These are phyloP conservation scores for Escarpia spicata DNA, from an alignment of 2,888 invertebrate species.

Conservation along the genomic window DNA sequence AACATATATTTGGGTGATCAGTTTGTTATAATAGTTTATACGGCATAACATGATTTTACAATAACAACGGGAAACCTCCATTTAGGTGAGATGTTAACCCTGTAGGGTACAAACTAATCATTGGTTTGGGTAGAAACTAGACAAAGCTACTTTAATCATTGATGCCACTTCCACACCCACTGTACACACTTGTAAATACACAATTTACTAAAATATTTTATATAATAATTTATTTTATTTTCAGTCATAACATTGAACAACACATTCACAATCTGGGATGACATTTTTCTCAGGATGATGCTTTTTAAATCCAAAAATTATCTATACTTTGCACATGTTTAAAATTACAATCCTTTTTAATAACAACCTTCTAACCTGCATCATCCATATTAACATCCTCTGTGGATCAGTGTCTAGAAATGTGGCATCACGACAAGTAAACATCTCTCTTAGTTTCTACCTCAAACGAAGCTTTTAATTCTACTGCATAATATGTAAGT, in stretches of 20 bases:
- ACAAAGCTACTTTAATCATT: neutral
- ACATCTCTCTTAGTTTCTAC: neutral
- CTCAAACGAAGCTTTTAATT: neutral
- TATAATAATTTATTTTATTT: too few species aligned
- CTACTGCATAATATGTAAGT: neutral
- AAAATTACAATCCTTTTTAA: too few species aligned
- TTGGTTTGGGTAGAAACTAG: neutral
- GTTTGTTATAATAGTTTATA: too few species aligned
- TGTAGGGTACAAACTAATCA: neutral
- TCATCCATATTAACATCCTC: too few species aligned
- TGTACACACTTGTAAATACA: neutral
- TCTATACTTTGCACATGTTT: too few species aligned
- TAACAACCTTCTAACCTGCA: too few species aligned
- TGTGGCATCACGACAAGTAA: neutral
- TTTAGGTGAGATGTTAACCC: neutral
- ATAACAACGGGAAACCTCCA: neutral
- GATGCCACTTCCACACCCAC: neutral
- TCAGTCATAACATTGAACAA: too few species aligned
- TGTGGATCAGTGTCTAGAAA: neutral
- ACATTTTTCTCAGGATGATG: too few species aligned
- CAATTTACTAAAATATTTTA: too few species aligned
- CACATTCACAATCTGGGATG: too few species aligned
- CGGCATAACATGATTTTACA: neutral
- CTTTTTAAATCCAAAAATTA: too few species aligned
- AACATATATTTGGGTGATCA: too few species aligned